These are phyloP conservation scores for Lophochroa leadbeateri DNA, from an alignment of 2,113 vertebrate species.

Conservation along the genomic window DNA sequence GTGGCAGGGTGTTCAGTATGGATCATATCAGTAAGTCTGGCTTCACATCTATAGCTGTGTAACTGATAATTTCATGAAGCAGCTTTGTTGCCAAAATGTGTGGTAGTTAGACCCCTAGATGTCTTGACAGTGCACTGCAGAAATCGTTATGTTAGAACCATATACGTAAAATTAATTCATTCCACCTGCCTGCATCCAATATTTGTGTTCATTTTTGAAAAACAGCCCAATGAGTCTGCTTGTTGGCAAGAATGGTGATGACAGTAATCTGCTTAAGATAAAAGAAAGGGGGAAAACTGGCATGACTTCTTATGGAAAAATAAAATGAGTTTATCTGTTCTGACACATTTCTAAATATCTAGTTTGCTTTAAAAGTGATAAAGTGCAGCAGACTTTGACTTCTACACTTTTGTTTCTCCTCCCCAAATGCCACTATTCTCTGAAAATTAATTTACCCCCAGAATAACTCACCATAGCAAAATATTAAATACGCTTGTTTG, in stretches of 20 bases:
- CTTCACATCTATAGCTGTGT: not conserved
- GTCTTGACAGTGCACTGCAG: not conserved
- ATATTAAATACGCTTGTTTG: conserved; percentile 37
- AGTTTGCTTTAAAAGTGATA: not conserved
- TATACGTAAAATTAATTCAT: conserved; percentile 46
- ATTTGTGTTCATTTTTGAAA: conserved; percentile 41
- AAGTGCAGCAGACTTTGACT: not conserved
- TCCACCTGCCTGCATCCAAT: conserved; percentile 40
- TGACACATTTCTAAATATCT: not conserved
- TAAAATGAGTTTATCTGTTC: not conserved
- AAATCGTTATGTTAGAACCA: not conserved
- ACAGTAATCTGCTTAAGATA: not conserved
- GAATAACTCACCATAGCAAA: conserved; percentile 14
- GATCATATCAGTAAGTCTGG: not conserved
- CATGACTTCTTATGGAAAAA: not conserved
- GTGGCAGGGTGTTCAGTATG: not conserved
- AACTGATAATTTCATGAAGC: not conserved
- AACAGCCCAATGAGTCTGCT: conserved; percentile 25
- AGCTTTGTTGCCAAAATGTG: not conserved
- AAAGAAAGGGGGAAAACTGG: not conserved
- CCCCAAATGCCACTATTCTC: not conserved
- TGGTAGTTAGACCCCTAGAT: not conserved
- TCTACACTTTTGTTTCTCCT: not conserved
- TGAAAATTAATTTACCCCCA: not conserved
- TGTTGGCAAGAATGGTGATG: conserved; percentile 9